Base-by-base conservation (phyloP, 2,797 vertebrate species). In the Antennarius maculatus region DNA sequence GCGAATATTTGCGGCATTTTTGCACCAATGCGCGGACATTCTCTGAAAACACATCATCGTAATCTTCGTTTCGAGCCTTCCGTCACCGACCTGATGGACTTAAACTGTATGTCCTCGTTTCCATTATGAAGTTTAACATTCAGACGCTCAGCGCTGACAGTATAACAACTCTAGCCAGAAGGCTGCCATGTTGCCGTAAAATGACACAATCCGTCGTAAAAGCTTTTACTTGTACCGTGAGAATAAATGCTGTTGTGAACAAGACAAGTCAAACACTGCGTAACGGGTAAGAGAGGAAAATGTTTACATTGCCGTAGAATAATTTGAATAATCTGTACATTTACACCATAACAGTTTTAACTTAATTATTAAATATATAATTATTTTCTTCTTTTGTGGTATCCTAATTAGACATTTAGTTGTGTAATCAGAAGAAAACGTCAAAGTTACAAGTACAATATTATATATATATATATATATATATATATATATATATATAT, bases 111-210 rank as follows among this genome's bases (percentile, higher is more conserved):
- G 37, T 29, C 1, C 13, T 27, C 23, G 13, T 29, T 14, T 2
- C 61, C 79, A 86, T 86, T 8, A 0, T 55, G 5, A 46, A 41
- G 31, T 10, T 64, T 39, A 6, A 0, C n/a, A 42, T 12, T 13
- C 13, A 14, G 15, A 48, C 28, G 8, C 52, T 77, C 66, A 72
- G 52, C 57, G 39, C 49, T 52, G 31, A 64, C 41, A 0, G 27
- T 10, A 7, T 18, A 37, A 1, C 59, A 52, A 57, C 18, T 12
- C 34, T 0, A 51, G 14, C 8, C 64, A 63, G 89, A 57, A 29
- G 69, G 91, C 83, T 66, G 87, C 90, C 90, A 92, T 92, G 56
- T 74, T 93, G 89, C 91, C 92, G 91, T 88, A 91, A 92, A 91
- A 16, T 1, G 81, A 74, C 7, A 3, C 57, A 1, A 8, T 7